Conservation (phyloP, 2,797 vertebrate species). For the Semotilus atromaculatus region DNA sequence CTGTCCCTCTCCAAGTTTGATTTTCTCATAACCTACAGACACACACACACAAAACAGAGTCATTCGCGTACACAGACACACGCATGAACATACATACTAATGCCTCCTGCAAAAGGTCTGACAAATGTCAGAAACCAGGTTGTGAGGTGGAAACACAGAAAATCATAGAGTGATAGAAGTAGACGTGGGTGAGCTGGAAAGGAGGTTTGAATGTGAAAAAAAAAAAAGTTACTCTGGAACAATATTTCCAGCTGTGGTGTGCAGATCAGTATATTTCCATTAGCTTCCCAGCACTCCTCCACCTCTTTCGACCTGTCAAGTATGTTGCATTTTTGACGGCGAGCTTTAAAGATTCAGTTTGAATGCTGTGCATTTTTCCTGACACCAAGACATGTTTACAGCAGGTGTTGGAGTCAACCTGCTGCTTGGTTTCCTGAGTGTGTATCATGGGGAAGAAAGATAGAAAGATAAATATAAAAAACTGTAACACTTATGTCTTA, state of each 20-base stretch:
- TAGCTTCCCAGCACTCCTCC: constrained; percentile 15
- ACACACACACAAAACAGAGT: constrained; percentile 43
- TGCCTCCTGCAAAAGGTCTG: constrained; percentile 24
- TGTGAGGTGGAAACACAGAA: constrained; percentile 7
- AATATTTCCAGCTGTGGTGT: constrained; percentile 15
- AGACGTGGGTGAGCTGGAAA: not conserved
- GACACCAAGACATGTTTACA: constrained; percentile 29
- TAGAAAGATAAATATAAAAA: constrained; percentile 20
- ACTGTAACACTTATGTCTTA: not conserved
- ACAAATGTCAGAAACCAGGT: constrained; percentile 26
- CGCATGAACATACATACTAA: constrained; percentile 16
- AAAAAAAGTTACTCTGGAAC: not conserved
- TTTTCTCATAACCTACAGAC: constrained; percentile 59
- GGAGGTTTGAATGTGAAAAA: not conserved
- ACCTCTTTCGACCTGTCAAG: constrained; percentile 9
- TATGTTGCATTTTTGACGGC: constrained; percentile 17
- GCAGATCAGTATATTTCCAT: constrained; percentile 30
- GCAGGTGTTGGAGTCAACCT: constrained; percentile 29
- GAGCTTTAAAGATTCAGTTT: constrained; percentile 12
- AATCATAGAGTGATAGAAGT: not conserved
- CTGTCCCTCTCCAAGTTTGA: constrained; percentile 58
- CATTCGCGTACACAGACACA: not conserved
- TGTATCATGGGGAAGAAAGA: constrained; percentile 25
- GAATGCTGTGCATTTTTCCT: constrained; percentile 24
- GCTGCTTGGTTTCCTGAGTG: constrained; percentile 35